A percentile compares a stretch with the other conserved stretches of the same genome.
phyloP scores from a whole-genome alignment of 1,140 invertebrate genomes.

The Drosophila ironensis region DNA sequence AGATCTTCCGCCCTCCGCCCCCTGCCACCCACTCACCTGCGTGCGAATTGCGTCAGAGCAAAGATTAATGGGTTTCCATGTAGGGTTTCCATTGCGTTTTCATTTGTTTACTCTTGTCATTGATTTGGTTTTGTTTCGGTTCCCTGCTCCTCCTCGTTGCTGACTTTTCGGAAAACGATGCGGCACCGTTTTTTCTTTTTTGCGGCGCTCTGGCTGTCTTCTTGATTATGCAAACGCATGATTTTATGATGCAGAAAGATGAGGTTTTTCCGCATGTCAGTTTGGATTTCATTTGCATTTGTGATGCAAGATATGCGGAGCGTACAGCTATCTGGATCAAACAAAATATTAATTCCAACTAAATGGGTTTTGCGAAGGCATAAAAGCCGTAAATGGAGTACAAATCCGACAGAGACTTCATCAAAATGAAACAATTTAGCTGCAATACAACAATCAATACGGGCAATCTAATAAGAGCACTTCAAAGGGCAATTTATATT shows the following conservation, averaged over 20 bases:
- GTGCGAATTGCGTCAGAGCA: conserved; percentile 49
- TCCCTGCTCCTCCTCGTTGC: conserved; percentile 1
- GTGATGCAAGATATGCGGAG: too few species aligned
- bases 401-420: too few species aligned
- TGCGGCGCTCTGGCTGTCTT: conserved; percentile 1
- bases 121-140: conserved; percentile 40
- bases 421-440: too few species aligned
- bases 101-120: conserved; percentile 62
- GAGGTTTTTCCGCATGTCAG: background rate
- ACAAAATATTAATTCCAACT: too few species aligned
- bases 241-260: conserved; percentile 1
- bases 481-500: too few species aligned
- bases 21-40: conserved; percentile 17
- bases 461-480: too few species aligned
- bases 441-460: too few species aligned
- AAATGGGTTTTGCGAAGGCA: too few species aligned
- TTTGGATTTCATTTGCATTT: conserved; percentile 17
- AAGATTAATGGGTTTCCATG: conserved; percentile 66
- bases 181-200: background rate
- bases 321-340: too few species aligned
- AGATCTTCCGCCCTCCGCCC: background rate
- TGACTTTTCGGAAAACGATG: conserved; percentile 7
- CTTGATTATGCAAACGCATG: conserved; percentile 47
- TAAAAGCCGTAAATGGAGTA: too few species aligned
- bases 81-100: conserved; percentile 46